Percentiles rank a stretch among this genome's conserved stretches.
phyloP scores from a whole-genome alignment of 2,113 vertebrate species.

The Python bivittatus region DNA sequence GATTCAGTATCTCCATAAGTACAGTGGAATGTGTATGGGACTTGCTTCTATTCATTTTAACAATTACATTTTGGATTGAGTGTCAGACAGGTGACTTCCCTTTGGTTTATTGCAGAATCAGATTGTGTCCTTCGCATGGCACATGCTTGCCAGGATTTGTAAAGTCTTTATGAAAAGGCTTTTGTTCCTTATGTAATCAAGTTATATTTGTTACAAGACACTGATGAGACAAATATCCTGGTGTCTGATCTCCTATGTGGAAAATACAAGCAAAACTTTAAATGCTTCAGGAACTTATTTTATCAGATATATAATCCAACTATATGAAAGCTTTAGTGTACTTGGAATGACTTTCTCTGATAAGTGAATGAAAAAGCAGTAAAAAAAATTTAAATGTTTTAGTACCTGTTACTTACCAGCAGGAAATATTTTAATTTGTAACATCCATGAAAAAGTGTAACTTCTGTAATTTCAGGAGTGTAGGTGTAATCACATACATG shows the following conservation, averaged over 20 bases:
- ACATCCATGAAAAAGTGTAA: background rate
- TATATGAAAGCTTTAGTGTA: background rate
- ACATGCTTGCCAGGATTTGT: background rate
- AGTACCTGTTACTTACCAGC: background rate
- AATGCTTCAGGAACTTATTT: background rate
- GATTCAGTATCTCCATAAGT: background rate
- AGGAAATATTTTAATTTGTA: background rate
- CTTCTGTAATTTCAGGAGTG: slow-evolving; percentile 80
- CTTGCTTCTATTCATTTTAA: background rate
- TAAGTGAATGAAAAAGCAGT: background rate
- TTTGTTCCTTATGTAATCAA: background rate
- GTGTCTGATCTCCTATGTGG: too few species aligned
- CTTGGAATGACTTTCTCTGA: background rate
- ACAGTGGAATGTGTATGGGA: background rate
- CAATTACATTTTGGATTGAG: background rate
- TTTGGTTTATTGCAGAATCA: background rate
- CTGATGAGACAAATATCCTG: background rate
- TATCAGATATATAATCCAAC: background rate
- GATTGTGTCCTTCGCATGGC: background rate
- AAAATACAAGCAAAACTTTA: background rate
- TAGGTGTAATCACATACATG: slow-evolving; percentile 95
- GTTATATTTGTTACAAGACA: background rate
- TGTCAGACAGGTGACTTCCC: background rate
- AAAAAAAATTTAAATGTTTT: background rate
- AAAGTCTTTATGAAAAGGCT: background rate